Percentiles rank a stretch among this genome's conserved stretches.
Evolutionary conservation across 2,113 vertebrate species (phyloP).

Genomic region (Poeciliopsis turrubarensis): DNA sequence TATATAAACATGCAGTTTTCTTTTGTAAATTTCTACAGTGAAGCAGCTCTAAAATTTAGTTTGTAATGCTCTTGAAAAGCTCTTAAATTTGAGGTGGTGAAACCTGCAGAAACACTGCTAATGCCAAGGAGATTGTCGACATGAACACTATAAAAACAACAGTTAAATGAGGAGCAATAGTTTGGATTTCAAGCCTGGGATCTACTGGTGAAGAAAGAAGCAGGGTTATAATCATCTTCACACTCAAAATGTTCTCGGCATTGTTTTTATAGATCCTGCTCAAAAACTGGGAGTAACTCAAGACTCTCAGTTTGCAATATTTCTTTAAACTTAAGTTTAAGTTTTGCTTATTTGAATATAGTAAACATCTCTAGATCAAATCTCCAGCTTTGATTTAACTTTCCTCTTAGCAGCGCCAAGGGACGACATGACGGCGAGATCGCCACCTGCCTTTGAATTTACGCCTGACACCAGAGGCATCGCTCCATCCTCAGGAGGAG

Average conservation of each 20-base stretch:
- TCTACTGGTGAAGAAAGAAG: neutral
- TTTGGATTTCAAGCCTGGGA: too few relatives aligned
- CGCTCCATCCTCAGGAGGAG: constrained; percentile 20
- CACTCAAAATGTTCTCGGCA: neutral
- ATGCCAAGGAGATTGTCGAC: neutral
- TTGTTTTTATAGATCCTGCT: neutral
- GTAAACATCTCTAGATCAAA: neutral
- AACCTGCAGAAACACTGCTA: neutral
- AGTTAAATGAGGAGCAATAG: neutral
- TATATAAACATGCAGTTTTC: too few relatives aligned
- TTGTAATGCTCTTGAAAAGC: too few relatives aligned
- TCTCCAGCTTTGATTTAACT: neutral
- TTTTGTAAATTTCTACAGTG: too few relatives aligned
- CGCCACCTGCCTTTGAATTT: constrained; percentile 16
- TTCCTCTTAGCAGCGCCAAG: constrained; percentile 53
- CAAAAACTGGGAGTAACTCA: neutral
- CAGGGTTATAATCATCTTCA: neutral
- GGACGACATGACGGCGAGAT: constrained; percentile 28
- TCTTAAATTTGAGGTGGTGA: too few relatives aligned
- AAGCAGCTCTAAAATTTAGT: too few relatives aligned
- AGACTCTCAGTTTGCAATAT: too few relatives aligned
- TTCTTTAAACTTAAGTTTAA: too few relatives aligned
- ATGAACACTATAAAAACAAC: neutral
- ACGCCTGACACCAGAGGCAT: constrained; percentile 26
- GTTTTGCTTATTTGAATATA: too few relatives aligned